Evolutionary conservation across 2,113 vertebrate genomes (phyloP).

Genomic region (Mus spicilegus): DNA sequence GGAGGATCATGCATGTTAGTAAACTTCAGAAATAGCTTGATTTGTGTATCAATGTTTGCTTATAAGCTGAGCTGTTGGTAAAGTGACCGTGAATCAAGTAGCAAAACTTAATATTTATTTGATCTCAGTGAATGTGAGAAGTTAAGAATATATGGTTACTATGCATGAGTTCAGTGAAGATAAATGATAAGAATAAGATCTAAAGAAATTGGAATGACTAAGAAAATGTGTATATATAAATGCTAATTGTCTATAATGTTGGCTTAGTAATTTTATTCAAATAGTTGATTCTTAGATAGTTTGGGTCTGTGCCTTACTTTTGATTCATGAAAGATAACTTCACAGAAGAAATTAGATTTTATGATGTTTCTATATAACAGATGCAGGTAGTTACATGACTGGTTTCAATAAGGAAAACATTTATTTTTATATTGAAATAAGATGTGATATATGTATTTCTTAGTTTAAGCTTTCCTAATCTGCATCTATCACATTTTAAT

Average conservation of each 20-base stretch:
- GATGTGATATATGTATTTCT: slow-evolving; percentile 70
- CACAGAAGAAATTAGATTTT: slow-evolving; percentile 56
- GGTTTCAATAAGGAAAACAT: slow-evolving; percentile 75
- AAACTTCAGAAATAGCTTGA: not conserved
- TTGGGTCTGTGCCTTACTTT: slow-evolving; percentile 65
- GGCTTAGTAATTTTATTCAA: slow-evolving; percentile 40
- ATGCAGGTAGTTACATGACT: slow-evolving; percentile 57
- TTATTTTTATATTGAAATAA: slow-evolving; percentile 70
- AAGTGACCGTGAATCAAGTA: slow-evolving; percentile 45
- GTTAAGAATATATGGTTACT: slow-evolving; percentile 9
- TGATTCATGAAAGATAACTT: slow-evolving; percentile 39
- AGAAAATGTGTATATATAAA: slow-evolving; percentile 4
- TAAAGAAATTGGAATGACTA: not conserved
- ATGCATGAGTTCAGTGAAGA: not conserved
- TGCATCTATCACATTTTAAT: slow-evolving; percentile 75
- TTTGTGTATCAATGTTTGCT: not conserved
- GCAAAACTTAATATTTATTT: slow-evolving; percentile 39
- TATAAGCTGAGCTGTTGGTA: not conserved
- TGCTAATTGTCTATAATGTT: not conserved
- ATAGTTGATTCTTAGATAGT: not conserved
- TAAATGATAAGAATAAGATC: not conserved
- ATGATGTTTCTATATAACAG: slow-evolving; percentile 56
- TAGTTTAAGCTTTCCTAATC: slow-evolving; percentile 71
- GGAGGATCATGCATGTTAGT: not conserved
- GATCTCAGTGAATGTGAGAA: not conserved